A percentile compares a stretch with the other conserved stretches of the same genome.
Evolutionary conservation across 2,888 invertebrate genomes (phyloP).

Genomic region (Spodoptera exigua): DNA sequence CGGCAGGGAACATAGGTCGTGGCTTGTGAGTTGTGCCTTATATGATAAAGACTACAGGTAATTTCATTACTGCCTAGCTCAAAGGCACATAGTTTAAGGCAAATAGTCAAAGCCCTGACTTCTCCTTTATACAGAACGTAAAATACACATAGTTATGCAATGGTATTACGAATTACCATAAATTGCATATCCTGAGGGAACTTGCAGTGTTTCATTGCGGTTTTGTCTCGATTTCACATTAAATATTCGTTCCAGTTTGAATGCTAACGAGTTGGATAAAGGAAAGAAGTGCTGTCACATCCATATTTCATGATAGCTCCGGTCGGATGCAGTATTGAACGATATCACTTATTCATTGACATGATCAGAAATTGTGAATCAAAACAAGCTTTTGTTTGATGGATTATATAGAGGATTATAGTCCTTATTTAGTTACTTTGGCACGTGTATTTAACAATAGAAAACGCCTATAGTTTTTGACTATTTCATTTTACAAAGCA

Average conservation of each 20-base stretch:
- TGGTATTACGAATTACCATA: conserved; percentile 20
- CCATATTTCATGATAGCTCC: conserved; percentile 28
- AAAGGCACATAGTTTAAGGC: conserved; percentile 9
- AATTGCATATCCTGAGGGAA: conserved; percentile 16
- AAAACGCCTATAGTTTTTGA: too few species aligned
- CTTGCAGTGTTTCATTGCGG: conserved; percentile 12
- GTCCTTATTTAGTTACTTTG: not conserved
- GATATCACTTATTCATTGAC: conserved; percentile 24
- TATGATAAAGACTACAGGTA: too few species aligned
- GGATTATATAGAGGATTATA: not conserved
- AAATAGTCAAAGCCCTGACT: not conserved
- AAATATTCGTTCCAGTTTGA: conserved; percentile 10
- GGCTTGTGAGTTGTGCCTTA: too few species aligned
- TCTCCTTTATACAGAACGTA: not conserved
- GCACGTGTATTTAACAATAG: not conserved
- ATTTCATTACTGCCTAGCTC: not conserved
- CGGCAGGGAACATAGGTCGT: too few species aligned
- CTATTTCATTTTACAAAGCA: too few species aligned
- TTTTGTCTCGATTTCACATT: conserved; percentile 4
- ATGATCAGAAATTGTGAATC: conserved; percentile 7
- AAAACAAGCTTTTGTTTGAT: conserved; percentile 8
- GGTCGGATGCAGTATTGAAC: conserved; percentile 8
- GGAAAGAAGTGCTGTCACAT: conserved; percentile 17
- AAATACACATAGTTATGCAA: conserved; percentile 12
- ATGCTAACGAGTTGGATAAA: conserved; percentile 10